Conservation (phyloP, 2,797 vertebrate genomes). For the Cuculus canorus region DNA sequence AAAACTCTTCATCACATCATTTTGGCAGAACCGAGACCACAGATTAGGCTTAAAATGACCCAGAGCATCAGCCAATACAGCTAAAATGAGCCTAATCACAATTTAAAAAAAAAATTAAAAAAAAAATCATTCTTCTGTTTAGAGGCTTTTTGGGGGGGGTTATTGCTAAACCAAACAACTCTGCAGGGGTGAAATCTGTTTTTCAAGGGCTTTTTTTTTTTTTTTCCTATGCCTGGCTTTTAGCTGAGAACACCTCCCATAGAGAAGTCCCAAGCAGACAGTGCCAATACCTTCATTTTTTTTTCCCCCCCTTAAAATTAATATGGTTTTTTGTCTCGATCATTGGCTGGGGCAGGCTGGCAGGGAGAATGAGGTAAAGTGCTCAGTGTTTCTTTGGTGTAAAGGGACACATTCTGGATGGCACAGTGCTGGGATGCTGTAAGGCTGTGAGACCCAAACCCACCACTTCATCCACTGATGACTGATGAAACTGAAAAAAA, state of each 20-base stretch:
- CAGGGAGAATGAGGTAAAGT: conserved; percentile 30
- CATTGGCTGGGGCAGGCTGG: background rate
- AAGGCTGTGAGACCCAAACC: background rate
- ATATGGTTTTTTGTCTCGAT: background rate
- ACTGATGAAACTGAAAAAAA: background rate
- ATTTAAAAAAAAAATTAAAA: background rate
- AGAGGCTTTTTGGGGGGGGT: background rate
- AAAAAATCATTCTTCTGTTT: background rate
- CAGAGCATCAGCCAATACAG: background rate
- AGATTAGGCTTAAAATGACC: background rate
- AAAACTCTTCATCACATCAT: conserved; percentile 50
- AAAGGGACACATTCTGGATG: conserved; percentile 19
- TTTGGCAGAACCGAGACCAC: conserved; percentile 24
- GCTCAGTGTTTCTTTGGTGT: conserved; percentile 76
- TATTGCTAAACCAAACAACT: background rate
- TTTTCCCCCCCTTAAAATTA: background rate
- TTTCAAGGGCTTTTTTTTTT: background rate
- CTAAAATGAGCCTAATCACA: background rate
- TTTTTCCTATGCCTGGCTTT: background rate
- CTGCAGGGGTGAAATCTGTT: conserved; percentile 22
- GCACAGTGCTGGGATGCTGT: background rate
- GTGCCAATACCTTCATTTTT: background rate
- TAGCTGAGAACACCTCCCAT: background rate
- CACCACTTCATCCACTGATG: background rate
- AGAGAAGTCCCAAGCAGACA: conserved; percentile 1